A percentile compares a stretch with the other conserved stretches of the same genome.
Conservation (phyloP, 2,888 invertebrate species). For the Scaptomyza flava region DNA sequence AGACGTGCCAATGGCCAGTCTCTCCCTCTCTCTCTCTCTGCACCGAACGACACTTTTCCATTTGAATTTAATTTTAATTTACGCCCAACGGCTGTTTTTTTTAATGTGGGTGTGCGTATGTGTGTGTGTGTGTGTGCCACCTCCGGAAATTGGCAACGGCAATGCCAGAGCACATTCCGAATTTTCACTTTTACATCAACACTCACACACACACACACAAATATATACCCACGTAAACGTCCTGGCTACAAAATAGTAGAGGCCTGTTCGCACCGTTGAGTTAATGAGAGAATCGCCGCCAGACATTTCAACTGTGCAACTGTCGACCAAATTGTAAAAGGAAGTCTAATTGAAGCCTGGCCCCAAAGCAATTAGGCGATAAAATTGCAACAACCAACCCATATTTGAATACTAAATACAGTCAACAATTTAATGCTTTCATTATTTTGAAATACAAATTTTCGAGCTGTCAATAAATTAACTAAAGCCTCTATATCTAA, state of each 20-base stretch:
- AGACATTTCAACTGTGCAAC: slow-evolving; percentile 62
- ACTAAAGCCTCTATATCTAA: no score
- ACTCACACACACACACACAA: neutral
- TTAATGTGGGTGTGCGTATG: neutral
- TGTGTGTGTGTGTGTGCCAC: neutral
- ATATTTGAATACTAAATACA: neutral
- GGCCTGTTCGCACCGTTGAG: slow-evolving; percentile 67
- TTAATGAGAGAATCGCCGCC: slow-evolving; percentile 62
- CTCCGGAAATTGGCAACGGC: slow-evolving; percentile 77
- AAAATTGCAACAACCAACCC: slow-evolving; percentile 34
- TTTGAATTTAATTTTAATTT: slow-evolving; percentile 80
- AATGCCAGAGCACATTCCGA: slow-evolving; percentile 41
- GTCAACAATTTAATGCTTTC: neutral
- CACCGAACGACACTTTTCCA: slow-evolving; percentile 74
- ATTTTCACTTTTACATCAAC: slow-evolving; percentile 3
- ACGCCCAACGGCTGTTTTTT: slow-evolving; percentile 71
- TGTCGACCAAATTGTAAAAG: slow-evolving; percentile 52
- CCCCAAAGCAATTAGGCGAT: slow-evolving; percentile 58
- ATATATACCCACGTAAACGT: neutral
- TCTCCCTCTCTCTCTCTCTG: neutral
- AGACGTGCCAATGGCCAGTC: slow-evolving; percentile 72
- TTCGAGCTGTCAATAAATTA: neutral
- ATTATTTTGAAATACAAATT: neutral
- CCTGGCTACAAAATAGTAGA: slow-evolving; percentile 3
- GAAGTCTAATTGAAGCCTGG: slow-evolving; percentile 70